Evolutionary conservation across 2,113 vertebrate species (phyloP).

Genomic region (Ophthalmolycus amberensis): DNA sequence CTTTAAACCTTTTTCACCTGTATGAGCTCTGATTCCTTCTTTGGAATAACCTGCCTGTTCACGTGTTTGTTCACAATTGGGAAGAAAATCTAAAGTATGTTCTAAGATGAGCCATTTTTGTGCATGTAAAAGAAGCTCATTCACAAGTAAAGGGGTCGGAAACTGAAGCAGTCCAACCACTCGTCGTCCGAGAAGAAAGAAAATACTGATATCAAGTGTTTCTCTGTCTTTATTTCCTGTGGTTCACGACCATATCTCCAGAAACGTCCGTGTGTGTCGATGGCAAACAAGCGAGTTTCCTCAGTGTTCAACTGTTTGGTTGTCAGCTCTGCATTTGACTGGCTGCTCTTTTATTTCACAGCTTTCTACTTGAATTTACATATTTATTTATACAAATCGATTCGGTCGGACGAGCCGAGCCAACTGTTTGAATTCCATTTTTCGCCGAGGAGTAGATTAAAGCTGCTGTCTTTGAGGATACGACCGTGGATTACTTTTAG

Average conservation of each 20-base stretch:
- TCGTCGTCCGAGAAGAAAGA: conserved; percentile 26
- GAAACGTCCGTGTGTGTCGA: conserved; percentile 33
- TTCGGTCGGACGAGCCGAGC: conserved; percentile 40
- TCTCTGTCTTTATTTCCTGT: conserved; percentile 12
- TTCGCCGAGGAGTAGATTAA: conserved; percentile 59
- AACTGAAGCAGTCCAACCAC: conserved; percentile 26
- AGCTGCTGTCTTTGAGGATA: conserved; percentile 67
- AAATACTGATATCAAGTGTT: conserved; percentile 39
- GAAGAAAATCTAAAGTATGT: not conserved
- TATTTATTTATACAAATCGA: conserved; percentile 78
- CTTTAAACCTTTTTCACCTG: conserved; percentile 9
- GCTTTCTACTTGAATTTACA: conserved; percentile 81
- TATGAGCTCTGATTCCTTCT: conserved; percentile 9
- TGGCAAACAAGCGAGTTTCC: conserved; percentile 39
- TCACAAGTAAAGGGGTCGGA: conserved; percentile 49
- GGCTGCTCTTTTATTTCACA: conserved; percentile 62
- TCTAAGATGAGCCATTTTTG: conserved; percentile 40
- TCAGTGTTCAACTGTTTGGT: conserved; percentile 46
- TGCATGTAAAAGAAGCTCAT: conserved; percentile 36
- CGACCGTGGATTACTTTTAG: conserved; percentile 65
- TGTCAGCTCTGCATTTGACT: conserved; percentile 42
- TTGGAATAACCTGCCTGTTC: conserved; percentile 4
- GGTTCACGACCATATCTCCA: conserved; percentile 54
- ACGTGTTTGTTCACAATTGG: not conserved
- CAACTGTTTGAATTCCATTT: conserved; percentile 67